phyloP scores from a whole-genome alignment of 2,888 invertebrate genomes.

The Callimorpha dominula region DNA sequence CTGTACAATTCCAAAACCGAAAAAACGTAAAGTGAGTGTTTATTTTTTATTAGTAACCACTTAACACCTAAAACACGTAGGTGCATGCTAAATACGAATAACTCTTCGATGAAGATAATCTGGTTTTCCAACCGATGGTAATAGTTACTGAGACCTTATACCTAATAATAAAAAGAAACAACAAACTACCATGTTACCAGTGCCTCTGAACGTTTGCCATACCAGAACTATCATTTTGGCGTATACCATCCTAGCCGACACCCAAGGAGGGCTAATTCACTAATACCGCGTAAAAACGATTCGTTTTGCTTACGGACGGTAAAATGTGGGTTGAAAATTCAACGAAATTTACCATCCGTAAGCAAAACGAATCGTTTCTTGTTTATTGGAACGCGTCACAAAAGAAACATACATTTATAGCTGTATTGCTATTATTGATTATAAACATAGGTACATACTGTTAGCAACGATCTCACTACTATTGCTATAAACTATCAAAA shows the following conservation, averaged over 20 bases:
- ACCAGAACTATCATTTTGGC: background rate
- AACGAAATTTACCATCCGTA: no score
- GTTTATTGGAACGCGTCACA: no score
- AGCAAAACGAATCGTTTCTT: no score
- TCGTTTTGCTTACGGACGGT: no score
- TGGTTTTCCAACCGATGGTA: background rate
- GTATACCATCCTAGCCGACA: background rate
- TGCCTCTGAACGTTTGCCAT: background rate
- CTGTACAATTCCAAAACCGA: background rate
- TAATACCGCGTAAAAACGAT: no score
- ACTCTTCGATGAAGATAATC: no score
- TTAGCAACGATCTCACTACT: no score
- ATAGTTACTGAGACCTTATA: background rate
- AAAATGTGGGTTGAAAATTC: no score
- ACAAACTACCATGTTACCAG: background rate
- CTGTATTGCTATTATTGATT: background rate
- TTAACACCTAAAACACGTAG: no score
- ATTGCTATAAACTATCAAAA: no score
- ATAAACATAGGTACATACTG: background rate
- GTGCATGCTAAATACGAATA: no score
- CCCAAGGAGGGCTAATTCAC: background rate
- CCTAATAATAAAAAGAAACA: background rate
- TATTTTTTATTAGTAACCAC: background rate
- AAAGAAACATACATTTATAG: background rate
- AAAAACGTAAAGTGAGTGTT: slow-evolving; percentile 3